A percentile compares a stretch with the other conserved stretches of the same genome.
Evolutionary conservation across 2,113 vertebrate genomes (phyloP).

Genomic region (Addax nasomaculatus): DNA sequence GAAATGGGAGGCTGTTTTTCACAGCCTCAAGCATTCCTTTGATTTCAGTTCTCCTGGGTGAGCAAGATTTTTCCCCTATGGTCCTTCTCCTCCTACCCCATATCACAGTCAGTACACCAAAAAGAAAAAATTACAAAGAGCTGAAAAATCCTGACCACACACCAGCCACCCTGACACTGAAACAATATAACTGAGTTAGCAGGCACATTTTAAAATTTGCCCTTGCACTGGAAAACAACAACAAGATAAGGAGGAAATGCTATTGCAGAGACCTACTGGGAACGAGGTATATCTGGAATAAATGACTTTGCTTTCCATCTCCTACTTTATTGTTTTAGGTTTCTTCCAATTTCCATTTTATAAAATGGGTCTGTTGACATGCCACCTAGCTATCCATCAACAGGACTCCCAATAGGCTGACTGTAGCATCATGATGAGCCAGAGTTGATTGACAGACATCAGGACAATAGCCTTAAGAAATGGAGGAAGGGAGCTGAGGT

Average conservation of each 20-base stretch:
- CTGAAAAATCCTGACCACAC: conserved; percentile 58
- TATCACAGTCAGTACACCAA: conserved; percentile 59
- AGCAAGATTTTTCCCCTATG: conserved; percentile 32
- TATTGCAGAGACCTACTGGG: not conserved
- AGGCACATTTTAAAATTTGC: not conserved
- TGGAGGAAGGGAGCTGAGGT: not conserved
- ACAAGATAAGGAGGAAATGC: not conserved
- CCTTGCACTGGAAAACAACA: not conserved
- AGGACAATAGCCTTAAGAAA: not conserved
- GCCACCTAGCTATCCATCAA: not conserved
- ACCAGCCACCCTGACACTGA: conserved; percentile 56
- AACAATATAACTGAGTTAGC: conserved; percentile 1
- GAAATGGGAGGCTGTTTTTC: conserved; percentile 64
- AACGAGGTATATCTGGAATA: conserved; percentile 1
- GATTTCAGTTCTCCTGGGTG: conserved; percentile 52
- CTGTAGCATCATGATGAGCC: not conserved
- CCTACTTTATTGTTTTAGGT: conserved; percentile 37
- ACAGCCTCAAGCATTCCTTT: conserved; percentile 62
- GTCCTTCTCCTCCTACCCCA: conserved; percentile 43
- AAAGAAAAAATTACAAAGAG: conserved; percentile 54
- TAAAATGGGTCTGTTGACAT: not conserved
- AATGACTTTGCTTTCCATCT: conserved; percentile 9
- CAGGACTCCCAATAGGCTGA: not conserved
- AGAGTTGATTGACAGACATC: not conserved
- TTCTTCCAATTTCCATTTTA: conserved; percentile 49